phyloP scores from a whole-genome alignment of 2,888 invertebrate species.

The Drosophila subsilvestris region DNA sequence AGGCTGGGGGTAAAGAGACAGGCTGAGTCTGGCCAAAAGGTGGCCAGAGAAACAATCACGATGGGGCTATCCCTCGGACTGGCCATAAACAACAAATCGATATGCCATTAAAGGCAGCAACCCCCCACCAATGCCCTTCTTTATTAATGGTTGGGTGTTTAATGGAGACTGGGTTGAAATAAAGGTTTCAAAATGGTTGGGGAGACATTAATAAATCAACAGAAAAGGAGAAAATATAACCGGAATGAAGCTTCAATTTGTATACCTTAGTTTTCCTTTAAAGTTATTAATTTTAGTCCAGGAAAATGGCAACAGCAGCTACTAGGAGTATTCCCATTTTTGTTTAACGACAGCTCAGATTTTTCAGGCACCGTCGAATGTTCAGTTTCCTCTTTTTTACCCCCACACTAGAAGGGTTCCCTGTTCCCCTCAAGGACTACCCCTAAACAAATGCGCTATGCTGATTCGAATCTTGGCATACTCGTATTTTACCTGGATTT shows the following conservation, averaged over 20 bases:
- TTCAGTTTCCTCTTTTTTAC: background rate
- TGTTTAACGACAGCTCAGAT: too few relatives aligned
- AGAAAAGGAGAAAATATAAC: too few relatives aligned
- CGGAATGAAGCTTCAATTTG: too few relatives aligned
- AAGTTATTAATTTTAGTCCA: too few relatives aligned
- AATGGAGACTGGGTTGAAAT: background rate
- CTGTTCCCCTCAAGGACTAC: too few relatives aligned
- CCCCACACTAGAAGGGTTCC: background rate
- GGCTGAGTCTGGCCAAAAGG: conserved; percentile 39
- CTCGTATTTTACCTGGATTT: conserved; percentile 9
- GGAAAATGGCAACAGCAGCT: too few relatives aligned
- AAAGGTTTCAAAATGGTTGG: background rate
- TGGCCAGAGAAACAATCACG: conserved; percentile 26
- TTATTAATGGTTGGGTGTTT: conserved; percentile 4
- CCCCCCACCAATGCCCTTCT: background rate
- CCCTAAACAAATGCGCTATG: background rate
- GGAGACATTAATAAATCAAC: background rate
- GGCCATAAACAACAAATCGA: conserved; percentile 67
- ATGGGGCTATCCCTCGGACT: conserved; percentile 9
- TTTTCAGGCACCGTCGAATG: background rate
- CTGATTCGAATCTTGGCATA: background rate
- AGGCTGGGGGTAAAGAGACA: conserved; percentile 3
- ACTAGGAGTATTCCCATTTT: too few relatives aligned
- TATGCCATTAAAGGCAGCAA: conserved; percentile 57
- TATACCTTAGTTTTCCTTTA: too few relatives aligned